Base-by-base conservation (phyloP, 64 coral and sea anemone species). In the Exaiptasia diaphana region DNA sequence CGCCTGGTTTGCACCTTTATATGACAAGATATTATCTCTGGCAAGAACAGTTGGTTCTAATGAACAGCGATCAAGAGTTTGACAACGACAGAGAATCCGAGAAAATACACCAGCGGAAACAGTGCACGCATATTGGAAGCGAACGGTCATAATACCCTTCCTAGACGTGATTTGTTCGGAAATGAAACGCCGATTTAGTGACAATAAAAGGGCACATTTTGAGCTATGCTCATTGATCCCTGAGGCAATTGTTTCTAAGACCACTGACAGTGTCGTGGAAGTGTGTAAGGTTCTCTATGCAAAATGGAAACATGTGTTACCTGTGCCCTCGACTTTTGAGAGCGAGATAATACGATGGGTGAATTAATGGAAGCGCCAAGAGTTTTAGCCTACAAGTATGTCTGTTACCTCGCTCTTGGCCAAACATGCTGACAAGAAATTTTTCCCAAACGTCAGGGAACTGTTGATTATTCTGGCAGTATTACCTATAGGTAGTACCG, bases 301-400 rank as follows among this genome's bases (percentile, higher is more conserved):
- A 65, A 87, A 87, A 55, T 79, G 85, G 85, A 68, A 67, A 64
- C 85, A 87, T 78, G 43, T 87, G 35, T 41, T 87, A 55, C 74
- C 74, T 70, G 42, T 79, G 74, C 18, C 75, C 14, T 87, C 62
- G 31, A 71, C 62, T 87, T 71, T 78, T 25, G 74, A 79, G 60
- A 71, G 85, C 36, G 60, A 78, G 50, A 76, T 77, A 65, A 29
- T 58, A 53, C 48, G 43, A 56, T 70, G 67, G 80, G 58, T 54
- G 80, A 71, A 70, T 61, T 42, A 80, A 54, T 80, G 77, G 77
- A 80, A 80, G 57, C 58, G 56, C 58, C 57, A 64, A 61, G 56
- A 64, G 55, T 21, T 53, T 10, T 41, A 24, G 38, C 63, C 49
- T 82, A 70, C 49, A 34, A 53, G 32, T 68, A 69, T 83, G 41